phyloP scores from a whole-genome alignment of 2,797 vertebrate species.

The Decapterus maruadsi region DNA sequence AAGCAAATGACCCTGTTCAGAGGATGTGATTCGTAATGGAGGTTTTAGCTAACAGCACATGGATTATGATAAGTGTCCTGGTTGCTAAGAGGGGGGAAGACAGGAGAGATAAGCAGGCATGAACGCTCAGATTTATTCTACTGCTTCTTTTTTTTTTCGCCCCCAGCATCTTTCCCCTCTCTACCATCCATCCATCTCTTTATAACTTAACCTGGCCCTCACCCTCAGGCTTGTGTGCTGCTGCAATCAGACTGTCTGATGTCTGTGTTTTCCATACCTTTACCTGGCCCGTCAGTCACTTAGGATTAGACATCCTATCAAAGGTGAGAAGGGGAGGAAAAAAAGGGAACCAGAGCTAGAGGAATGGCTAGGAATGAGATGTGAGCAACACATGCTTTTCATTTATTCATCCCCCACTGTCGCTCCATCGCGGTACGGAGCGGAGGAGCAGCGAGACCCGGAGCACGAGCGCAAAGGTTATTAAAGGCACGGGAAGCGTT shows the following conservation, averaged over 20 bases:
- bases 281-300: conserved; percentile 39
- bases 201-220: conserved; percentile 5
- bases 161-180: neutral
- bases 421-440: conserved; percentile 36
- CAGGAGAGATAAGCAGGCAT: neutral
- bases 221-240: conserved; percentile 8
- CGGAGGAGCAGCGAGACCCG: conserved; percentile 52
- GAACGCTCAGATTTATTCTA: neutral
- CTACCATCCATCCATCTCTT: neutral
- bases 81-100: neutral
- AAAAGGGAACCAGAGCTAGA: too few relatives aligned
- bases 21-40: conserved; percentile 6
- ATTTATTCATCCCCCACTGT: conserved; percentile 65
- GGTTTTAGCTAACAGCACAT: neutral
- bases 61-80: neutral
- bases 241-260: conserved; percentile 29
- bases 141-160: neutral
- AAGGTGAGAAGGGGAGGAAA: conserved; percentile 39
- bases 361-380: conserved; percentile 2
- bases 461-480: conserved; percentile 63
- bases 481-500: conserved; percentile 57
- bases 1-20: conserved; percentile 13
- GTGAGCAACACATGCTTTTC: conserved; percentile 26
- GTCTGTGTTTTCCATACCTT: conserved; percentile 22
- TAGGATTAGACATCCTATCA: conserved; percentile 50